Percentiles rank a stretch among this genome's conserved stretches.
Evolutionary conservation across 2,113 vertebrate genomes (phyloP).

Genomic region (Aspidoscelis tigris): DNA sequence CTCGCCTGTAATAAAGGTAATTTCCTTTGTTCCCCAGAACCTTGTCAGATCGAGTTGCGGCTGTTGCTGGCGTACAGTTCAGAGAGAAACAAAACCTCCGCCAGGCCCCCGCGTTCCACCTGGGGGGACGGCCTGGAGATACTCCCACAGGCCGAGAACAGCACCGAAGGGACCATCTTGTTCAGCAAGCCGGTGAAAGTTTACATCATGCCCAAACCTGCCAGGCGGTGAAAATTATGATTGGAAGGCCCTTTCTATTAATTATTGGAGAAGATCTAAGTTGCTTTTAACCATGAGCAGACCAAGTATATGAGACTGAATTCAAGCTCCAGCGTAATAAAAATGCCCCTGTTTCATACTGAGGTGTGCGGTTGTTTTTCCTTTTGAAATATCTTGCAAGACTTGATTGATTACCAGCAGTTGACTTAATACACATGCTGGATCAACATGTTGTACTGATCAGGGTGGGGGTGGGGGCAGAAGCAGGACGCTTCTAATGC

Average conservation of each 20-base stretch:
- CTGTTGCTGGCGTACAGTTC: constrained; percentile 92
- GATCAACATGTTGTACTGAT: not conserved
- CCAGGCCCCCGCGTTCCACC: constrained; percentile 67
- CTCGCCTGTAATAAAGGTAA: too few species aligned
- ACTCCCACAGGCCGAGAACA: constrained; percentile 74
- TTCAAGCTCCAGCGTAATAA: not conserved
- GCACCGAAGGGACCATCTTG: constrained; percentile 91
- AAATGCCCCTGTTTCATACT: too few species aligned
- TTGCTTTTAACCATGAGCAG: rapidly evolving
- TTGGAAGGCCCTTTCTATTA: not conserved
- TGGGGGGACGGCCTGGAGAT: constrained; percentile 85
- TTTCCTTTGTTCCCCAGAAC: constrained; percentile 76
- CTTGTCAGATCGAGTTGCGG: constrained; percentile 92
- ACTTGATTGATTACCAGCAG: too few species aligned
- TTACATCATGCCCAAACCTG: constrained; percentile 95
- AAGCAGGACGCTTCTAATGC: too few species aligned
- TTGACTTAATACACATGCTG: too few species aligned
- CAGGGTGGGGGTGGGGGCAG: too few species aligned
- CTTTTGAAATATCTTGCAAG: too few species aligned
- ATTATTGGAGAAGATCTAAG: not conserved
- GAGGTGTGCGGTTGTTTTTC: too few species aligned
- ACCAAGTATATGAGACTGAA: not conserved
- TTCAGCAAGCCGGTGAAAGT: constrained; percentile 96
- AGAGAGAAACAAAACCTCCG: constrained; percentile 72
- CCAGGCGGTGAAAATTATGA: constrained; percentile 75